Evolutionary conservation across 2,888 invertebrate genomes (phyloP).

Genomic region (Standfussiana lucernea): DNA sequence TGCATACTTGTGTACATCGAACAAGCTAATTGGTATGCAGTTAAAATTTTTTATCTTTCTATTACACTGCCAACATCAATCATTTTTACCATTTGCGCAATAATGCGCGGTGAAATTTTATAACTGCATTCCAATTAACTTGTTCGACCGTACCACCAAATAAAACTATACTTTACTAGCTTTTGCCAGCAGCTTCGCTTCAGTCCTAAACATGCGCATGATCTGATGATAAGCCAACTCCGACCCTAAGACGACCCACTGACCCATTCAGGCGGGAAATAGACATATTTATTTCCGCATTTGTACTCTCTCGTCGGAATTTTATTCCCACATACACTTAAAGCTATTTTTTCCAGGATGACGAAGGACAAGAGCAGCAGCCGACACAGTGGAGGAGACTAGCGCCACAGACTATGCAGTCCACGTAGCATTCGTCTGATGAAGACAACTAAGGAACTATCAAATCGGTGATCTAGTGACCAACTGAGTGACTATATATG

Average conservation of each 20-base stretch:
- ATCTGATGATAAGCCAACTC: not conserved
- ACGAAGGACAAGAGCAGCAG: slow-evolving; percentile 78
- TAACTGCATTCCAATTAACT: too few species aligned
- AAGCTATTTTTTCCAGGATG: slow-evolving; percentile 76
- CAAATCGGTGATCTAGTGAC: slow-evolving; percentile 35
- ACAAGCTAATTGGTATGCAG: too few species aligned
- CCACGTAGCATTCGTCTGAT: slow-evolving; percentile 78
- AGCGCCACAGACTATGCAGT: slow-evolving; percentile 84
- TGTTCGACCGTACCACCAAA: too few species aligned
- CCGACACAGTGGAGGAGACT: slow-evolving; percentile 85
- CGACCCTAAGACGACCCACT: too few species aligned
- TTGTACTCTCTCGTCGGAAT: not conserved
- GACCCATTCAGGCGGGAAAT: not conserved
- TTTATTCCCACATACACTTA: not conserved
- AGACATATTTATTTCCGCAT: not conserved
- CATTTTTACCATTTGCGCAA: too few species aligned
- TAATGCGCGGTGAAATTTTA: too few species aligned
- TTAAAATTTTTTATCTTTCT: too few species aligned
- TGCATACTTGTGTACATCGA: too few species aligned
- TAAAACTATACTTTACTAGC: not conserved
- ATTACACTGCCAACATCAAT: too few species aligned
- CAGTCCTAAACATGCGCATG: not conserved
- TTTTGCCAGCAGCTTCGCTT: not conserved
- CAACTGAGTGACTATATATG: slow-evolving; percentile 10
- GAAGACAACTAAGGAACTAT: slow-evolving; percentile 34